These are phyloP conservation scores for Ptilonorhynchus violaceus DNA, from an alignment of 2,113 vertebrate species.

Conservation along the genomic window DNA sequence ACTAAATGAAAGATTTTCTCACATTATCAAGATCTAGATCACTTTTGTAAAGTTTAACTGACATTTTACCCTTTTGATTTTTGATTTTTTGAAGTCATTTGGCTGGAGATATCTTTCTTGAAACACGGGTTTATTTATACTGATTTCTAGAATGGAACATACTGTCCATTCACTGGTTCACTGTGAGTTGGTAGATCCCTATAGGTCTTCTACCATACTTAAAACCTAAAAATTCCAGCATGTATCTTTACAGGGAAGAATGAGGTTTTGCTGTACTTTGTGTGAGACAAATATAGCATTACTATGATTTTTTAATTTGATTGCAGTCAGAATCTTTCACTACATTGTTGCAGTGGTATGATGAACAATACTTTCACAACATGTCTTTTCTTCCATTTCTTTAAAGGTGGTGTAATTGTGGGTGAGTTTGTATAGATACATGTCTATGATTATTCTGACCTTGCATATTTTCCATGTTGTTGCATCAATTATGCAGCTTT, in stretches of 20 bases:
- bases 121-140: neutral
- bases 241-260: neutral
- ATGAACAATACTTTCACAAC: neutral
- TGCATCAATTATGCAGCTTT: neutral
- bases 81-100: neutral
- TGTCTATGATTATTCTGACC: neutral
- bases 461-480: neutral
- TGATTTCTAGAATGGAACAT: neutral
- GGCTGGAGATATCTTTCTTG: neutral
- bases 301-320: neutral
- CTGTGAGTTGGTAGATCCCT: neutral
- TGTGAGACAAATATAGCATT: neutral
- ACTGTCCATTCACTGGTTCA: neutral
- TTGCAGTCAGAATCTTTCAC: constrained; percentile 37
- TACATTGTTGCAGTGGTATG: constrained; percentile 13
- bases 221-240: neutral
- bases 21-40: constrained; percentile 22
- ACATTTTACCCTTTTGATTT: neutral
- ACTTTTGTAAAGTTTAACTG: neutral
- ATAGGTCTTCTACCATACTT: neutral
- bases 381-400: neutral
- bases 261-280: neutral
- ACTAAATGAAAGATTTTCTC: neutral
- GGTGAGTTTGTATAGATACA: neutral
- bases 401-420: neutral